phyloP scores from a whole-genome alignment of 2,888 invertebrate species.

The Volucella zonaria region DNA sequence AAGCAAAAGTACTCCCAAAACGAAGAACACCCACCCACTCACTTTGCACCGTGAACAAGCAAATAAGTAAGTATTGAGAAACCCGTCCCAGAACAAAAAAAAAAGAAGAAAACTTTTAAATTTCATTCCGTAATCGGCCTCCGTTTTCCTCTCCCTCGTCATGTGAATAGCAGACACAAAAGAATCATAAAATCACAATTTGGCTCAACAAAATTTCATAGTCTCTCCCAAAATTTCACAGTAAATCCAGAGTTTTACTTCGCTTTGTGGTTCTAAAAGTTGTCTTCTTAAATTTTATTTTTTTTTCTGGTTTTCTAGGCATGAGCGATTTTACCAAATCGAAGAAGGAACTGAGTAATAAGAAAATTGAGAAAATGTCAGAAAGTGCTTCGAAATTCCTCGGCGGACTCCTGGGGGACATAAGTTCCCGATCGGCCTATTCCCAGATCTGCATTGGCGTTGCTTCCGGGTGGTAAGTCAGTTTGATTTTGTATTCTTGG shows the following conservation, averaged over 20 bases:
- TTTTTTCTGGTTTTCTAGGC: constrained; percentile 32
- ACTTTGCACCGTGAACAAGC: background rate
- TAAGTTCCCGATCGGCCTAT: constrained; percentile 92
- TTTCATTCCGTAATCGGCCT: background rate
- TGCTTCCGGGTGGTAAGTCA: constrained; percentile 92
- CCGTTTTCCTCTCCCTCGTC: constrained; percentile 7
- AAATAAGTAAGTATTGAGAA: background rate
- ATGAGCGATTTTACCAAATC: constrained; percentile 76
- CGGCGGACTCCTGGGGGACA: constrained; percentile 90
- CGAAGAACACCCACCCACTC: background rate
- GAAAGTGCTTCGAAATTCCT: constrained; percentile 88
- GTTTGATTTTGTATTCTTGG: constrained; percentile 28
- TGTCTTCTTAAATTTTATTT: background rate
- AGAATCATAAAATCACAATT: constrained; percentile 5
- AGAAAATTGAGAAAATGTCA: constrained; percentile 85
- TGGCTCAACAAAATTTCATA: constrained; percentile 6
- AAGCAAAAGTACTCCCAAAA: background rate
- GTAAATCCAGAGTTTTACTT: constrained; percentile 13
- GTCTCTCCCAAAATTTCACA: constrained; percentile 26
- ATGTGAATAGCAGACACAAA: constrained; percentile 10
- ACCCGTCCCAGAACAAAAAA: background rate
- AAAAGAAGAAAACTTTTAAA: constrained; percentile 34
- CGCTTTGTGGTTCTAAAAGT: background rate
- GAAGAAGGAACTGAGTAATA: constrained; percentile 79
- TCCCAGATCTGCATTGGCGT: constrained; percentile 94